phyloP scores from a whole-genome alignment of 1,140 invertebrate species.

The Temnothorax nylanderi region DNA sequence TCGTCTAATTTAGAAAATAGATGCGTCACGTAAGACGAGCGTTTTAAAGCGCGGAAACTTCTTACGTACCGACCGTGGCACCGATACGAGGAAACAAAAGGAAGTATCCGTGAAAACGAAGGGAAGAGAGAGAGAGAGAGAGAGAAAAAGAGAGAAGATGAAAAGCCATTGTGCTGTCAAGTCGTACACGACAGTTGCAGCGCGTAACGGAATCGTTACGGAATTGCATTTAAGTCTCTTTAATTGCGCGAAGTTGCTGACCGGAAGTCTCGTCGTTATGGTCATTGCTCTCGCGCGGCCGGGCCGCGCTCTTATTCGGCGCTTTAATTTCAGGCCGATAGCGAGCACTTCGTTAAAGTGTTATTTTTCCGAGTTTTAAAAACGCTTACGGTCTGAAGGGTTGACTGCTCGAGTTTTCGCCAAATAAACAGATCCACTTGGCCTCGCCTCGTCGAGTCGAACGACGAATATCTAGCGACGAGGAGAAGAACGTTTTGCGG shows the following conservation, averaged over 20 bases:
- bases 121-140: background rate
- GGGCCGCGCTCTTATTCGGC: constrained; percentile 14
- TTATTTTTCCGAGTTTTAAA: background rate
- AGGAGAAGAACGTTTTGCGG: constrained; percentile 68
- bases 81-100: constrained; percentile 55
- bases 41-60: background rate
- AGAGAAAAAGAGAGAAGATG: constrained; percentile 15
- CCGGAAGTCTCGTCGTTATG: constrained; percentile 75
- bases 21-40: background rate
- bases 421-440: constrained; percentile 63
- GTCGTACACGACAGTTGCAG: constrained; percentile 71
- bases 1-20: constrained; percentile 28
- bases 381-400: constrained; percentile 35
- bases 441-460: constrained; percentile 39
- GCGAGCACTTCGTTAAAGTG: background rate
- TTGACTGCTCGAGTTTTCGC: constrained; percentile 27
- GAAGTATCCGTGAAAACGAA: constrained; percentile 20
- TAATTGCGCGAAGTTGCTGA: constrained; percentile 74
- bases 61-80: constrained; percentile 26
- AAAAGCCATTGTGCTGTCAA: constrained; percentile 70
- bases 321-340: constrained; percentile 27
- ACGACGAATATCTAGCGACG: constrained; percentile 56
- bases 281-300: constrained; percentile 62
- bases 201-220: constrained; percentile 63
- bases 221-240: constrained; percentile 74